Percentiles rank a stretch among this genome's conserved stretches.
Evolutionary conservation across 2,888 invertebrate genomes (phyloP).

Genomic region (Trachelus tabidus): DNA sequence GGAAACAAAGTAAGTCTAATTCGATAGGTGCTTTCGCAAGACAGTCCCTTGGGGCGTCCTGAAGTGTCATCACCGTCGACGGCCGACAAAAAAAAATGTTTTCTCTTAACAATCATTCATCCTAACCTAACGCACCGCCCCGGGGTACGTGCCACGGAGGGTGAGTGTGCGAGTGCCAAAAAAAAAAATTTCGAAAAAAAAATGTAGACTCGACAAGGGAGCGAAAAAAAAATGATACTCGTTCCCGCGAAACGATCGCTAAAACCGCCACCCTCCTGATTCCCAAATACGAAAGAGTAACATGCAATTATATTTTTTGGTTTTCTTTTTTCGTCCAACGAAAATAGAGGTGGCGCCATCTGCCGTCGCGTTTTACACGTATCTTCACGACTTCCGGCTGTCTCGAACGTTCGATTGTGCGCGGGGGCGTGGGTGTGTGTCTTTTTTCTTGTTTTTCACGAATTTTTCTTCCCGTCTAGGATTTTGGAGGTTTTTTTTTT

Average conservation of each 20-base stretch:
- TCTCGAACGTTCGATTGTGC: constrained; percentile 1
- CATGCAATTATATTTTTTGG: constrained; percentile 21
- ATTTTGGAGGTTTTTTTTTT: neutral
- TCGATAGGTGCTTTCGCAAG: neutral
- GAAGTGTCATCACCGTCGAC: neutral
- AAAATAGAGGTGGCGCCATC: neutral
- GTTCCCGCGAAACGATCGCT: constrained; percentile 14
- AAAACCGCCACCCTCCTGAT: constrained; percentile 3
- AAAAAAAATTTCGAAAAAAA: constrained; percentile 5
- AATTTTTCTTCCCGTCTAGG: neutral
- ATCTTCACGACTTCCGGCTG: constrained; percentile 20
- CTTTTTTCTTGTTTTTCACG: neutral
- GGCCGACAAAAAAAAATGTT: neutral
- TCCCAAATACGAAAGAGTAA: constrained; percentile 25
- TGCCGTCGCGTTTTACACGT: constrained; percentile 1
- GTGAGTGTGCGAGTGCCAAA: neutral
- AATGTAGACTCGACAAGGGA: constrained; percentile 21
- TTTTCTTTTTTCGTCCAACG: constrained; percentile 4
- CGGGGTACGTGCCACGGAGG: constrained; percentile 21
- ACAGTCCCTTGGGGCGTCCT: neutral
- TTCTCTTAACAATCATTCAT: constrained; percentile 20
- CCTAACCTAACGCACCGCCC: constrained; percentile 38
- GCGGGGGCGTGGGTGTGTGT: neutral
- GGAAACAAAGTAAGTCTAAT: neutral
- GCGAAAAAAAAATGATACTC: constrained; percentile 28